Percentiles rank a stretch among this genome's conserved stretches.
Evolutionary conservation across 2,888 invertebrate species (phyloP).

Genomic region (Mallateleia sp.): DNA sequence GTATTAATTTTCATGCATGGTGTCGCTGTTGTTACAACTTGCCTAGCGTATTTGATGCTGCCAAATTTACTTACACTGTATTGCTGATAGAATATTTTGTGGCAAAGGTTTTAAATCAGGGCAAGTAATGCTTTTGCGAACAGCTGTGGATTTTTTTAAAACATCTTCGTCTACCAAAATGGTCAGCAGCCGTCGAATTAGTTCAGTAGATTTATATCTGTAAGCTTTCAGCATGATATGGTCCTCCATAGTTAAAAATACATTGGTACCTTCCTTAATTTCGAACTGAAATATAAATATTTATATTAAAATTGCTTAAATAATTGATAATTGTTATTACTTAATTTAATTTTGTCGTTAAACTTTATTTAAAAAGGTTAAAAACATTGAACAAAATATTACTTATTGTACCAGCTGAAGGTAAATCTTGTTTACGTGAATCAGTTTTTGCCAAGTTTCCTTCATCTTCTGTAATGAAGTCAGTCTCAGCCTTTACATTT

Average conservation of each 20-base stretch:
- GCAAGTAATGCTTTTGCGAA: background rate
- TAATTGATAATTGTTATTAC: background rate
- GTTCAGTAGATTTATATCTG: conserved; percentile 12
- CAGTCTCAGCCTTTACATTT: no score
- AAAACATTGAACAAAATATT: background rate
- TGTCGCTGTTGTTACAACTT: no score
- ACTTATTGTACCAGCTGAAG: background rate
- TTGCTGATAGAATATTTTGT: background rate
- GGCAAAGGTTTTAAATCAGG: background rate
- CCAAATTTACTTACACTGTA: background rate
- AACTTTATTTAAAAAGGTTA: no score
- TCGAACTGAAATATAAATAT: conserved; percentile 22
- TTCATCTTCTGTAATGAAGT: background rate
- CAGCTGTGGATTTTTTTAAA: conserved; percentile 11
- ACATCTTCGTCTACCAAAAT: background rate
- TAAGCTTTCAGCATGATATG: background rate
- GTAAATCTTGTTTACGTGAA: no score
- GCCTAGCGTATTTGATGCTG: no score
- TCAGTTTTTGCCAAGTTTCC: no score
- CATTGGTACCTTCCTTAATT: conserved; percentile 2
- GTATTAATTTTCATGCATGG: no score
- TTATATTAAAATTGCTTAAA: conserved; percentile 4
- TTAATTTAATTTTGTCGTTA: background rate
- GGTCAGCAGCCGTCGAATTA: background rate
- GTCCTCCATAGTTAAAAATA: background rate